Conservation (phyloP, 2,888 invertebrate genomes). For the Axea sp. region DNA sequence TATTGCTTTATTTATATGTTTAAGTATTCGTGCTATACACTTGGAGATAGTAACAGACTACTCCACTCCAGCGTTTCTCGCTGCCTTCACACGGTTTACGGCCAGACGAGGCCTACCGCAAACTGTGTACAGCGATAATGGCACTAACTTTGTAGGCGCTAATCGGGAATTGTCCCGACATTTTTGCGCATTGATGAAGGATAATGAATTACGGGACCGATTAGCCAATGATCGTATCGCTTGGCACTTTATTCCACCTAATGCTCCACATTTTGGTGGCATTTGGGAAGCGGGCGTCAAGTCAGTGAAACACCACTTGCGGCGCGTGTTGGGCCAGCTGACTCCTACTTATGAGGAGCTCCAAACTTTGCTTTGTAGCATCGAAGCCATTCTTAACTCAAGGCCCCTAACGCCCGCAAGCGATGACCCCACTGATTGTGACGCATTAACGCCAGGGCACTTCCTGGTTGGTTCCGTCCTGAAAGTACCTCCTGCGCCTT, state of each 20-base stretch:
- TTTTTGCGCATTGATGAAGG: neutral
- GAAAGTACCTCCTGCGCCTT: neutral
- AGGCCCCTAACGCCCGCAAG: neutral
- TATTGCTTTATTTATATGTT: neutral
- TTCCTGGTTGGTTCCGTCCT: conserved; percentile 5
- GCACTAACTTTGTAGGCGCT: conserved; percentile 2
- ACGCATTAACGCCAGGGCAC: conserved; percentile 2
- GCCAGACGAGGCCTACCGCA: neutral
- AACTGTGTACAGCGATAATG: neutral
- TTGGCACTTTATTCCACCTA: neutral
- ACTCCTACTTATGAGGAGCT: conserved; percentile 12
- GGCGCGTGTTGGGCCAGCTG: neutral
- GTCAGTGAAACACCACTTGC: conserved; percentile 1
- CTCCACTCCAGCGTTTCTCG: neutral
- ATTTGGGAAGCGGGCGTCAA: conserved; percentile 10
- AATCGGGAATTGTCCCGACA: neutral
- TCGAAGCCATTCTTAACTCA: conserved; percentile 14
- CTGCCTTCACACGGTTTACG: neutral
- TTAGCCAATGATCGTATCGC: neutral
- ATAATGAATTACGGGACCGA: neutral
- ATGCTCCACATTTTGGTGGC: conserved; percentile 3
- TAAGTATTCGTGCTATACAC: neutral
- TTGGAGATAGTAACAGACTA: neutral
- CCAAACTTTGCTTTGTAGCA: conserved; percentile 1
- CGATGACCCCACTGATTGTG: neutral